Evolutionary conservation across 1,140 invertebrate genomes (phyloP).

Genomic region (Colletes gigas): DNA sequence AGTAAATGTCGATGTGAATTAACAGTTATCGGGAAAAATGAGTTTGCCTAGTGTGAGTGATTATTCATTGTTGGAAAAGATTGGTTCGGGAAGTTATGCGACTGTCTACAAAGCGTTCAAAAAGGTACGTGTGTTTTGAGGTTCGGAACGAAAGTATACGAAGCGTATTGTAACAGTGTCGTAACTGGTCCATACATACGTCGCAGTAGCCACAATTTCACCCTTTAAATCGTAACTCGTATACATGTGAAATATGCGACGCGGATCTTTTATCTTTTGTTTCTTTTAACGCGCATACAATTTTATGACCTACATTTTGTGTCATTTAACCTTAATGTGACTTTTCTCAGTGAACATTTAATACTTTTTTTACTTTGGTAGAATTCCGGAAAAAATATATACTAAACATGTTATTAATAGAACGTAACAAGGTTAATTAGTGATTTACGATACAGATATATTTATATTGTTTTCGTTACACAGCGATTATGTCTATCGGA

Average conservation of each 20-base stretch:
- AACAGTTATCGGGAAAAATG: constrained; percentile 60
- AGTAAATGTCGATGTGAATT: constrained; percentile 36
- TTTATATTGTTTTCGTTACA: not conserved
- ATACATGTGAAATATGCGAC: not conserved
- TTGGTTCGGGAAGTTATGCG: constrained; percentile 94
- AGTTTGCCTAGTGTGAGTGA: constrained; percentile 84
- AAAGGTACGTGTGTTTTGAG: constrained; percentile 83
- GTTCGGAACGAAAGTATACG: not conserved
- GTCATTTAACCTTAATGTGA: not conserved
- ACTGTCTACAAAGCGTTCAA: constrained; percentile 92
- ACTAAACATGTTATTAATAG: not conserved
- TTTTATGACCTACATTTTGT: not conserved
- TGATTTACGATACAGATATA: not conserved
- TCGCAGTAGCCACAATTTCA: not conserved
- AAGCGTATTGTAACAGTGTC: constrained; percentile 20
- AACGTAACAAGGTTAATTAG: not conserved
- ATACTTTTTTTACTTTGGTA: not conserved
- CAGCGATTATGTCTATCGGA: not conserved
- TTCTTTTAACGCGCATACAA: not conserved
- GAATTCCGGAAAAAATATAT: not conserved
- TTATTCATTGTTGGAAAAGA: constrained; percentile 87
- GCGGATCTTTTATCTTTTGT: not conserved
- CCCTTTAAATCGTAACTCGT: not conserved
- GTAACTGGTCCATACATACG: no score
- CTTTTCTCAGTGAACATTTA: not conserved